Evolutionary conservation across 2,888 invertebrate genomes (phyloP).

Genomic region (Neoscelio sp.): DNA sequence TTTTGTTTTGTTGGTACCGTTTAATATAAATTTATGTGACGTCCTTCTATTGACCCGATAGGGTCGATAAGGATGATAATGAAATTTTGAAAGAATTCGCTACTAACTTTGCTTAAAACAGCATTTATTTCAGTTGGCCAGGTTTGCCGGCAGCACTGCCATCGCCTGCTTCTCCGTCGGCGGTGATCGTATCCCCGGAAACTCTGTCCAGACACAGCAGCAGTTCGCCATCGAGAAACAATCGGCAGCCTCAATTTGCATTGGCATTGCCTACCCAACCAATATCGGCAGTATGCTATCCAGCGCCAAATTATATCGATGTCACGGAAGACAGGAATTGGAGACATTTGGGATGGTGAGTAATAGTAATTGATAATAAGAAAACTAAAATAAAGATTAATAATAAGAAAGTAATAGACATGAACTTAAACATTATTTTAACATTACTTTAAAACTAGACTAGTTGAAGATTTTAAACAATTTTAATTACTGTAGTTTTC

Average conservation of each 20-base stretch:
- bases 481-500: no score
- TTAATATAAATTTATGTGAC: no score
- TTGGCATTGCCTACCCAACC: constrained; percentile 84
- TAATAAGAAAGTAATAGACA: no score
- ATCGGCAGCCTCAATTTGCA: constrained; percentile 74
- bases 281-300: constrained; percentile 86
- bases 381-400: constrained; percentile 2
- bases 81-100: no score
- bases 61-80: no score
- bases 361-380: no score
- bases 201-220: constrained; percentile 89
- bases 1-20: no score
- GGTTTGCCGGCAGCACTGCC: constrained; percentile 85
- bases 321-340: constrained; percentile 84
- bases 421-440: no score
- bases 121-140: constrained; percentile 80
- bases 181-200: constrained; percentile 90
- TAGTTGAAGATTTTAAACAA: no score
- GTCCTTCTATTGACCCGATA: no score
- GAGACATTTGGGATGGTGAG: constrained; percentile 89
- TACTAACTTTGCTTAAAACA: background rate
- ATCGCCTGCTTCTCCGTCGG: constrained; percentile 90
- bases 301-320: constrained; percentile 83
- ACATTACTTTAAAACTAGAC: no score
- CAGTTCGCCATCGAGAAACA: constrained; percentile 85